phyloP scores from a whole-genome alignment of 35 echinoderm and acorn worm species.

The Diadema setosum region DNA sequence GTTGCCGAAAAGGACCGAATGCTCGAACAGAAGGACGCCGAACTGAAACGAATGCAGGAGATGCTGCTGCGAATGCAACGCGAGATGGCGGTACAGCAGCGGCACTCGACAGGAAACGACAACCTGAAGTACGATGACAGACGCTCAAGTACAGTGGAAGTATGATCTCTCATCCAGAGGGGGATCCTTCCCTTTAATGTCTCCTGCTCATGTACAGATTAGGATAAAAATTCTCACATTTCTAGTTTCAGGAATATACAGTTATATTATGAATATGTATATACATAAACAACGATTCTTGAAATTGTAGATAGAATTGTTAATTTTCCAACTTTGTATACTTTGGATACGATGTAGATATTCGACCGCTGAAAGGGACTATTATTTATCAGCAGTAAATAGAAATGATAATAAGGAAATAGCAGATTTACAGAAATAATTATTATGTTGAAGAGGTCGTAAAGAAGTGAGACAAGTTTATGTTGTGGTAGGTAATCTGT shows the following conservation, averaged over 20 bases:
- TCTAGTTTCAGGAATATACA: conserved; percentile 1
- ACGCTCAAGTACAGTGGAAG: conserved; percentile 31
- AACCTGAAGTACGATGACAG: not conserved
- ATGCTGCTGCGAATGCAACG: conserved; percentile 85
- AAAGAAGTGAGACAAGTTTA: too few species aligned
- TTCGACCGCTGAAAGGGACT: too few species aligned
- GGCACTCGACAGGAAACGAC: not conserved
- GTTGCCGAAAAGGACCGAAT: conserved; percentile 77
- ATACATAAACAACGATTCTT: not conserved
- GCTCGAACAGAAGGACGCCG: conserved; percentile 85
- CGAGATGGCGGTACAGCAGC: conserved; percentile 62
- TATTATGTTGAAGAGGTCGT: too few species aligned
- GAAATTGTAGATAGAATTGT: too few species aligned
- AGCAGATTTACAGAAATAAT: too few species aligned
- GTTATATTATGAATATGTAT: conserved; percentile 5
- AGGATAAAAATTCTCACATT: not conserved
- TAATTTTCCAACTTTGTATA: too few species aligned
- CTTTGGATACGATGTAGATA: not conserved
- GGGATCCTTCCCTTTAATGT: not conserved
- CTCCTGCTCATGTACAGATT: too few species aligned
- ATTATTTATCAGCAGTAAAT: too few species aligned
- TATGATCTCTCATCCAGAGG: conserved; percentile 31
- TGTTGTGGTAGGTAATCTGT: too few species aligned
- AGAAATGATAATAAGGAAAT: too few species aligned
- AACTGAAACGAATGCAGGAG: conserved; percentile 91